Conservation (phyloP, 1,140 invertebrate species). For the Cherax quadricarinatus region DNA sequence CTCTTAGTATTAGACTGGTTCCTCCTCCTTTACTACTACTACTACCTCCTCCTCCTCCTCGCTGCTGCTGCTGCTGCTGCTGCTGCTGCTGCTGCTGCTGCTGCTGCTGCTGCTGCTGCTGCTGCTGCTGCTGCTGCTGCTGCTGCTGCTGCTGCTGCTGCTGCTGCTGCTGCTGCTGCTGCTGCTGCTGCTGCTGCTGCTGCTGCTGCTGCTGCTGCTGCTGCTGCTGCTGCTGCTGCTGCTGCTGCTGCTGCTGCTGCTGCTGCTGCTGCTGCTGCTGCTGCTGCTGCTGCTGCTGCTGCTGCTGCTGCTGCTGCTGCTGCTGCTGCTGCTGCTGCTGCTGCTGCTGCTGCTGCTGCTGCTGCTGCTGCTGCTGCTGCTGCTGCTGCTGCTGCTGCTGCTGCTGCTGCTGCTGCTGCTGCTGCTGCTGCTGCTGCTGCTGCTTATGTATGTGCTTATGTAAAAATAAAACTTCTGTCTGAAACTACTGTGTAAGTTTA, state of each 20-base stretch:
- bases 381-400: slow-evolving; percentile 35
- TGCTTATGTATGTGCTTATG: background rate
- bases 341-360: slow-evolving; percentile 26
- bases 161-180: slow-evolving; percentile 29
- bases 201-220: slow-evolving; percentile 39
- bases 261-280: slow-evolving; percentile 35
- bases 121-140: slow-evolving; percentile 30
- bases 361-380: slow-evolving; percentile 40
- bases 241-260: slow-evolving; percentile 36
- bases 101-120: slow-evolving; percentile 28
- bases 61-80: background rate
- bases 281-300: slow-evolving; percentile 39
- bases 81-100: slow-evolving; percentile 4
- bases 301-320: slow-evolving; percentile 45
- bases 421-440: slow-evolving; percentile 36
- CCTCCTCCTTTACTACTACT: slow-evolving; percentile 27
- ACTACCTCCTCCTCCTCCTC: background rate
- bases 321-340: slow-evolving; percentile 39
- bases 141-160: slow-evolving; percentile 39
- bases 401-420: slow-evolving; percentile 31
- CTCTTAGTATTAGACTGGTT: too few species aligned
- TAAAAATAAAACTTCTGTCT: too few species aligned
- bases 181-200: slow-evolving; percentile 36
- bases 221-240: slow-evolving; percentile 39
- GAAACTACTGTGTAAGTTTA: too few species aligned